Base-by-base conservation (phyloP, 2,888 invertebrate genomes). In the Synergus japonicus region DNA sequence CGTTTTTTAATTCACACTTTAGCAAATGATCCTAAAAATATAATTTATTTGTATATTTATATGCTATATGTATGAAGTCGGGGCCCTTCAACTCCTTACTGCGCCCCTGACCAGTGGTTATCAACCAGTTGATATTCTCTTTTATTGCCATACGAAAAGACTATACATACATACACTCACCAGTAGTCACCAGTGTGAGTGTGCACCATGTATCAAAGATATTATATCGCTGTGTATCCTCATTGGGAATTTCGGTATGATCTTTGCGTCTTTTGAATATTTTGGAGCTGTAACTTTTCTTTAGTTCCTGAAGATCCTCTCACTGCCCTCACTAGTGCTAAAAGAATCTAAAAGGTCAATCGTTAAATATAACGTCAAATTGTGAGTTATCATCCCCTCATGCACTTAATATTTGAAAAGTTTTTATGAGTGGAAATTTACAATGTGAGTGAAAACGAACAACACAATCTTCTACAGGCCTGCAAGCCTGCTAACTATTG, bases 391-490 rank as follows among this genome's bases (percentile, higher is more conserved):
- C 46, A 46, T 46, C 12, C 46, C 46, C 13, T 46, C 12, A 13
- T 46, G 46, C 46, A 46, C 46, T 46, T 46, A 46, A 46, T 13
- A 3, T 13, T 13, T 12, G 13, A 46, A 12, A 46, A 46, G 4
- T 13, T 13, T 13, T 13, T 9, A 5, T 15, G 66, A 41, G 43
- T 66, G 29, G 29, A 37, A 29, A 37, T 15, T 37, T 64, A 77
- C 64, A 79, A 69, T 79, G 80, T 49, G 80, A 78, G 76, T 29
- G 63, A 78, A 78, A 76, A 65, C 37, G 64, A 58, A 76, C 43
- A 76, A 37, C 22, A 12, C 37, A 15, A 29, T 37, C 18, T 64
- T 64, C 18, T 22, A 22, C 22, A 63, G 15, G 22, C 10, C 67
- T 58, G 78, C 46, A 63, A 5, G 22, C 10, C 67, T 58, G 78